Base-by-base conservation (phyloP, 1,140 invertebrate genomes). In the Venustaconcha ellipsiformis region DNA sequence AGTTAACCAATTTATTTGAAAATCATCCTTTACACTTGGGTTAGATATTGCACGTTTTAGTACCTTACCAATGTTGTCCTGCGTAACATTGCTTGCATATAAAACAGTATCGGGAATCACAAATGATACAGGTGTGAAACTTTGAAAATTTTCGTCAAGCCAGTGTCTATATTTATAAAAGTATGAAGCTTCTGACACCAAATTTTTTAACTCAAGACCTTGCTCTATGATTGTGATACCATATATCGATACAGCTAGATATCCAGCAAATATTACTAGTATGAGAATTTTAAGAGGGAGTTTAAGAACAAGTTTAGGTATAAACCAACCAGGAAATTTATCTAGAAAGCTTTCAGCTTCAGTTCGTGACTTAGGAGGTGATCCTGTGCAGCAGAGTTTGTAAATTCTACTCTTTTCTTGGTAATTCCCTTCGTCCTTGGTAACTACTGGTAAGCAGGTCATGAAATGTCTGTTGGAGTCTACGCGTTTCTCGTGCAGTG, bases 191-290 rank as follows among this genome's bases (percentile, higher is more conserved):
- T 86, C 80, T 3, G 88, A 70, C 12, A 91, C 81, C 14, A 91
- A 68, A 67, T 89, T 86, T 30, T 88, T 84, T n/a, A 91, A 91
- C 84, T 97, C 95, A 12, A 98, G 90, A 1, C 97, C 97, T 92
- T 98, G 97, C 87, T 89, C 80, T 48, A 98, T 93, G 78, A 94
- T 0, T 94, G 95, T 30, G 0, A 96, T 92, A 0, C 97, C 97
- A 88, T 96, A 98, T 62, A 96, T 93, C 2, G 96, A 96, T 1
- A 96, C 95, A 1, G 92, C 92, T 1, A 98, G 85, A 85, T 99
- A 99, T 0, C 92, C 90, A 17, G 93, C 90, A 88, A 98, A 99
- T n/a, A 94, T 89, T 0, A 96, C 30, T 5, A 97, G 92, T 15
- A 97, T 93, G 12, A 95, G 64, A 0, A 82, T 74, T 79, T 90